These are phyloP conservation scores for Pterostichus madidus DNA, from an alignment of 2,888 invertebrate species.

Conservation along the genomic window DNA sequence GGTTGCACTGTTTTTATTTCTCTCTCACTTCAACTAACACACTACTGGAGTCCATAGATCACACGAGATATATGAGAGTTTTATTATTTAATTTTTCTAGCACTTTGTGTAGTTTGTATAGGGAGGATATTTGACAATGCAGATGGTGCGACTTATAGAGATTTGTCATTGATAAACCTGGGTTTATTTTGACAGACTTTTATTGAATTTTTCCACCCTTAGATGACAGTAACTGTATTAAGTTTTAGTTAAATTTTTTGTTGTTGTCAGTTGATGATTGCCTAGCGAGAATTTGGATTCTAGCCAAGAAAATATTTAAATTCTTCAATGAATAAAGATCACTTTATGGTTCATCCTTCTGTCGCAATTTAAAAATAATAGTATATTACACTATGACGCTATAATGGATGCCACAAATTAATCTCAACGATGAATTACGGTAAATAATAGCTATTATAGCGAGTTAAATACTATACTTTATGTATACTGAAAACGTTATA, in stretches of 20 bases:
- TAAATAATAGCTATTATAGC: too few relatives aligned
- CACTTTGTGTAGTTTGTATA: slow-evolving; percentile 17
- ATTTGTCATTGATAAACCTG: slow-evolving; percentile 5
- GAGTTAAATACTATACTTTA: too few relatives aligned
- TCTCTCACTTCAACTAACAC: not conserved
- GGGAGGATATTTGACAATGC: not conserved
- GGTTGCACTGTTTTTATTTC: slow-evolving; percentile 46
- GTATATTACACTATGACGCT: too few relatives aligned
- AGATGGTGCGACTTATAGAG: slow-evolving; percentile 9
- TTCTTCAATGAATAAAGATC: too few relatives aligned
- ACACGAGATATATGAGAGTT: slow-evolving; percentile 14
- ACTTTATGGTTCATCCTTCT: too few relatives aligned
- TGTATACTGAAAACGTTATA: too few relatives aligned
- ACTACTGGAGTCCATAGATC: not conserved
- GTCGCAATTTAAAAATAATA: too few relatives aligned
- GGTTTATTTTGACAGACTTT: slow-evolving; percentile 14
- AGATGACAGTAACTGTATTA: not conserved
- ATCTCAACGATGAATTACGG: too few relatives aligned
- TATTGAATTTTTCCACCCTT: slow-evolving; percentile 1
- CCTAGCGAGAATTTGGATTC: too few relatives aligned
- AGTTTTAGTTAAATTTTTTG: not conserved
- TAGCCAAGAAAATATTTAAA: not conserved
- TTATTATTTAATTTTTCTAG: slow-evolving; percentile 25
- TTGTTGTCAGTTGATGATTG: not conserved
- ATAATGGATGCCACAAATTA: too few relatives aligned